These are phyloP conservation scores for Eupleurogrammus muticus DNA, from an alignment of 2,797 vertebrate genomes.

Conservation along the genomic window DNA sequence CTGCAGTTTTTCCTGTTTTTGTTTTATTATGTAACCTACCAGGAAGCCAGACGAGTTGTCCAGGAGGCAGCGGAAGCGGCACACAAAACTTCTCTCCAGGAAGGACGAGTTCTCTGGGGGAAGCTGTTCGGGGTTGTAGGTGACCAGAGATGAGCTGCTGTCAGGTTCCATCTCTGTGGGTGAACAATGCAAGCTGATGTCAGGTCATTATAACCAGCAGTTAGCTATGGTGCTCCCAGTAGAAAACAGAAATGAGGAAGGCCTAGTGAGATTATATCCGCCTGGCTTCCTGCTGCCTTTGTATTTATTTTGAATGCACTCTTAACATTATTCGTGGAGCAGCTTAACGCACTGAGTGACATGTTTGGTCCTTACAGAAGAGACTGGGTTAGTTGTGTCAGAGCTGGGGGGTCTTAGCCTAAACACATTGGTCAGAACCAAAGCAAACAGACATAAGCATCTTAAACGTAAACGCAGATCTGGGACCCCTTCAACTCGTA, in stretches of 20 bases:
- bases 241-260: neutral
- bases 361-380: too few relatives aligned
- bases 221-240: too few relatives aligned
- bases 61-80: slow-evolving; percentile 88
- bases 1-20: neutral
- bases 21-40: slow-evolving; percentile 66
- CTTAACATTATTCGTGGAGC: slow-evolving; percentile 23
- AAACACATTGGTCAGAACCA: slow-evolving; percentile 42
- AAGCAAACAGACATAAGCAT: slow-evolving; percentile 63
- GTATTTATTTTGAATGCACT: slow-evolving; percentile 12
- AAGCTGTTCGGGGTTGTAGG: slow-evolving; percentile 72
- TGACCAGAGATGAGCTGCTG: slow-evolving; percentile 59
- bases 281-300: neutral
- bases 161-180: slow-evolving; percentile 69
- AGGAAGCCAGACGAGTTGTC: slow-evolving; percentile 90
- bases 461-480: slow-evolving; percentile 71
- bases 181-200: neutral
- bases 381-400: slow-evolving; percentile 10
- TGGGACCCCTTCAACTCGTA: slow-evolving; percentile 69
- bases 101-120: slow-evolving; percentile 78
- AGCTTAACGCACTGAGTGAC: slow-evolving; percentile 16
- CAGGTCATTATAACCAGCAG: neutral
- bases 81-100: slow-evolving; percentile 87
- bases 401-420: slow-evolving; percentile 26
- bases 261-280: neutral